Base-by-base conservation (phyloP, 2,113 vertebrate genomes). In the Strigops habroptila region DNA sequence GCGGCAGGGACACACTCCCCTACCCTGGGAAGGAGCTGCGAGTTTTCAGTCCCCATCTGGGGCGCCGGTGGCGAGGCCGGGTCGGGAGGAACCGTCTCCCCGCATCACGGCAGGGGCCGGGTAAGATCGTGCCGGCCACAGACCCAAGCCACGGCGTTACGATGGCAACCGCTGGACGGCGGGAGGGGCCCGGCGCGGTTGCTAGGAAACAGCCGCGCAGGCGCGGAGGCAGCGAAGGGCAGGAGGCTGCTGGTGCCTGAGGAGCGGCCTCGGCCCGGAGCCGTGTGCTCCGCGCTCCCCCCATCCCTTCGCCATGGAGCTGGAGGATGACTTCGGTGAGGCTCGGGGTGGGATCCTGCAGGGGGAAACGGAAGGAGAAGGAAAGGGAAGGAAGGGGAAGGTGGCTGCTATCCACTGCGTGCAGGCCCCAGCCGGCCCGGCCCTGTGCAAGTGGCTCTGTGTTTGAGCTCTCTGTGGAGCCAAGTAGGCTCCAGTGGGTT, bases 251-350 rank as follows among this genome's bases (percentile, higher is more conserved):
- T n/a, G 33, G 57, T 10, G 57, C 14, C 2, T 9, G 21, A 9
- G 33, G 43, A 41, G 43, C 30, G 9, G 28, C 7, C 2, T 3
- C 4, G 7, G 27, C 6, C 14, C n/a, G 21, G 33, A 4, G 3
- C 8, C 2, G 12, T 7, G 55, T 59, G 21, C 5, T 18, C 10
- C 2, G 13, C 1, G 60, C 6, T 22, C 19, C 2, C 3, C 4
- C 6, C 9, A 19, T 33, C 7, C 6, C 7, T 14, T 23, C 3
- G 22, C 37, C 59, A 93, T 96, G 95, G 93, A 95, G 10, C 14
- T 88, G 28, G 83, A 90, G 46, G 91, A 91, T 10, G 94, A 94
- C 1, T 41, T 37, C 22, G 95, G 95, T 95, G 48, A 92, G 93
- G 7, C 10, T 17, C 22, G 31, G 35, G 57, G 24, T 7, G 55